Conservation (phyloP, 2,113 vertebrate species). For the Chaetops frenatus region DNA sequence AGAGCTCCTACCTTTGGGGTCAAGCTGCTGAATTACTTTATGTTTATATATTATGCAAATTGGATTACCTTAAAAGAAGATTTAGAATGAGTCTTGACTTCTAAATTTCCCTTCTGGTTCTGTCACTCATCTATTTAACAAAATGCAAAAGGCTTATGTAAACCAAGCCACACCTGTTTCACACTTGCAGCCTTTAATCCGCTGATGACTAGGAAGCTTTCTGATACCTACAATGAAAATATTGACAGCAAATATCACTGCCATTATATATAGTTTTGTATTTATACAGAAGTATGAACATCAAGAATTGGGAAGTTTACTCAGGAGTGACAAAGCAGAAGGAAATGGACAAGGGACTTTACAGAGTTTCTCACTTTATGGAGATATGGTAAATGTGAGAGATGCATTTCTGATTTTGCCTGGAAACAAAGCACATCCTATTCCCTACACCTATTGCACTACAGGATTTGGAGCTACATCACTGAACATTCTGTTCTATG, state of each 20-base stretch:
- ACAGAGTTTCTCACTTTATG: conserved; percentile 22
- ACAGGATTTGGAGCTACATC: background rate
- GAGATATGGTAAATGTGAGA: background rate
- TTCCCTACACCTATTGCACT: background rate
- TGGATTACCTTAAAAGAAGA: background rate
- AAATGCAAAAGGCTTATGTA: background rate
- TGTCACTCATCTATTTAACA: background rate
- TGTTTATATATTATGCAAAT: background rate
- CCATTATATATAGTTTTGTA: background rate
- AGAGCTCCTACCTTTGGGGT: background rate
- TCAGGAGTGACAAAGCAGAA: conserved; percentile 48
- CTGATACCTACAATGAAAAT: background rate
- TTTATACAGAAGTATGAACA: background rate
- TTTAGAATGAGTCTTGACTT: background rate
- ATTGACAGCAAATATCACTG: background rate
- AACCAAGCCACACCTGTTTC: conserved; percentile 17
- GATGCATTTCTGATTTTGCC: background rate
- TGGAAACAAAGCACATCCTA: background rate
- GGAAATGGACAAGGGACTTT: conserved; percentile 50
- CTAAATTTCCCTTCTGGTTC: background rate
- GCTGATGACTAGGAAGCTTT: background rate
- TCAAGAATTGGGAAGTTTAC: conserved; percentile 41
- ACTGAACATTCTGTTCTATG: background rate
- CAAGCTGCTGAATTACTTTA: background rate
- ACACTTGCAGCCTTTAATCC: conserved; percentile 3